A percentile compares a stretch with the other conserved stretches of the same genome.
phyloP scores from a whole-genome alignment of 2,888 invertebrate species.

The Bedellia somnulentella region DNA sequence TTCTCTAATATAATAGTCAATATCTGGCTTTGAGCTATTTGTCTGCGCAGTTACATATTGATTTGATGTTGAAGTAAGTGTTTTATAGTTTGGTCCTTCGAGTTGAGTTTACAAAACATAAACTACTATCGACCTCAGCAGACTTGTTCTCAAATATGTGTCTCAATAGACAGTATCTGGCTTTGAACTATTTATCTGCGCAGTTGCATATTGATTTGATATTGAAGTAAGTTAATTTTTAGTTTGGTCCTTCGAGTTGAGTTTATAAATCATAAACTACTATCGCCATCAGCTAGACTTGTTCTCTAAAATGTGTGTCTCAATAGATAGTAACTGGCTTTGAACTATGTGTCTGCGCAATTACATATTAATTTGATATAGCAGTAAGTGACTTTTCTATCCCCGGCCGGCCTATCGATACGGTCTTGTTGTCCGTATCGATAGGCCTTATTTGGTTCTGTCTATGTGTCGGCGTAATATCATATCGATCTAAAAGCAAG shows the following conservation, averaged over 20 bases:
- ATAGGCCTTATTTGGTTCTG: too few species aligned
- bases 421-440: too few species aligned
- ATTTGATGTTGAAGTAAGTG: conserved; percentile 87
- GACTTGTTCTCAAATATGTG: conserved; percentile 99
- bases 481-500: too few species aligned
- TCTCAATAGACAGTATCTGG: conserved; percentile 91
- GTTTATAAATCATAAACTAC: conserved; percentile 92
- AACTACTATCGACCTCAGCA: conserved; percentile 94
- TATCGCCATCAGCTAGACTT: conserved; percentile 96
- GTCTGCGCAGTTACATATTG: conserved; percentile 89
- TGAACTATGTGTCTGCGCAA: conserved; percentile 88
- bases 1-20: conserved; percentile 98
- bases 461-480: too few species aligned
- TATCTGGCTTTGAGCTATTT: conserved; percentile 91
- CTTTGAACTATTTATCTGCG: conserved; percentile 86
- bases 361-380: conserved; percentile 93
- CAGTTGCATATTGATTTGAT: conserved; percentile 94
- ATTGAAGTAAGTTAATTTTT: conserved; percentile 79
- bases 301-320: conserved; percentile 98
- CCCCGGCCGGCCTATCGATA: too few species aligned
- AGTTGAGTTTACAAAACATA: too few species aligned
- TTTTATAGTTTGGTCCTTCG: too few species aligned
- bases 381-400: too few species aligned
- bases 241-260: too few species aligned
- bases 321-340: conserved; percentile 90